Evolutionary conservation across 92 coral and sea anemone genomes (phyloP).

Genomic region (Muricea muricata): DNA sequence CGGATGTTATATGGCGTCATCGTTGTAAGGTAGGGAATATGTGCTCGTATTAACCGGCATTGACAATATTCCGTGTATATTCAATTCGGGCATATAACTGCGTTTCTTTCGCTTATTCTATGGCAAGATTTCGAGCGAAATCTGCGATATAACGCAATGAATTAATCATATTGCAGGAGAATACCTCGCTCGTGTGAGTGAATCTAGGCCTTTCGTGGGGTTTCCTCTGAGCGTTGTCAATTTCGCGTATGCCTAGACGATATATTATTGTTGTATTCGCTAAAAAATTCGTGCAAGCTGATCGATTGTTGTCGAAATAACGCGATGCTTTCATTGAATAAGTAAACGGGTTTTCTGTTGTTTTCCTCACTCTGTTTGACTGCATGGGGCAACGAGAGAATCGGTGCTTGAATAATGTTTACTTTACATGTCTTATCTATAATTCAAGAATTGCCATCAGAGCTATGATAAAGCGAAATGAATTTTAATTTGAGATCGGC

Average conservation of each 20-base stretch:
- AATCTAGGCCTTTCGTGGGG: conserved; percentile 27
- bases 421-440: conserved; percentile 52
- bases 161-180: conserved; percentile 26
- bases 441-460: conserved; percentile 51
- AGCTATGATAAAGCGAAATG: conserved; percentile 49
- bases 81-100: not conserved
- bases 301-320: conserved; percentile 29
- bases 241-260: not conserved
- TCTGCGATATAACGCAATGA: conserved; percentile 34
- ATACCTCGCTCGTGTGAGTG: not conserved
- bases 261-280: not conserved
- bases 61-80: not conserved
- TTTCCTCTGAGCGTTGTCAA: conserved; percentile 47
- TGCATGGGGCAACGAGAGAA: conserved; percentile 50
- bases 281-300: not conserved
- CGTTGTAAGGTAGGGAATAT: conserved; percentile 96
- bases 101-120: not conserved
- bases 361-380: conserved; percentile 25
- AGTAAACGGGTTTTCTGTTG: conserved; percentile 44
- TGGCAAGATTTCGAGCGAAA: conserved; percentile 2
- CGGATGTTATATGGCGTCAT: conserved; percentile 99
- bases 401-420: conserved; percentile 46
- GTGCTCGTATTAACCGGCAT: conserved; percentile 18
- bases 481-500: conserved; percentile 46
- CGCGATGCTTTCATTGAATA: conserved; percentile 1